A percentile compares a stretch with the other conserved stretches of the same genome.
phyloP scores from a whole-genome alignment of 2,797 vertebrate species.

The Podarcis lilfordi region DNA sequence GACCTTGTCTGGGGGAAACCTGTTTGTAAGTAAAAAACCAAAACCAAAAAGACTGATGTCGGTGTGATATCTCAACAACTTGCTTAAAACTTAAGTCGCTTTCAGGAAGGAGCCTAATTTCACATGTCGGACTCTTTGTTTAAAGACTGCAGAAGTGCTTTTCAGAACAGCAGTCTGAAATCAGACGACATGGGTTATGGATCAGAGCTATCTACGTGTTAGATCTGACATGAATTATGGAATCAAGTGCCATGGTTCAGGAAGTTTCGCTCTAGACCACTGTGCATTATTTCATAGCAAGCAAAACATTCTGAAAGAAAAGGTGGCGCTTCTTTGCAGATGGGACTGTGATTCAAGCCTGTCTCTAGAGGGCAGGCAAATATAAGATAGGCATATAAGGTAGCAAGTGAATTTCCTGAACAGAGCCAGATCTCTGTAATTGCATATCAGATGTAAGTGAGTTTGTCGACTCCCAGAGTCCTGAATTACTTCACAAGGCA shows the following conservation, averaged over 20 bases:
- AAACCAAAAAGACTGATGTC: too few species aligned
- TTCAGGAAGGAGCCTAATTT: neutral
- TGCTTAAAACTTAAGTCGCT: too few species aligned
- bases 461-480: neutral
- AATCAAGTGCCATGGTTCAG: neutral
- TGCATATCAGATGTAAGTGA: neutral
- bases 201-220: too few species aligned
- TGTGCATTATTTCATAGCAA: neutral
- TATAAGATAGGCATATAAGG: neutral
- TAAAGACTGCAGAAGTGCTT: neutral
- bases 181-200: neutral
- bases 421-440: neutral
- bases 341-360: neutral
- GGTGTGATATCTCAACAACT: too few species aligned
- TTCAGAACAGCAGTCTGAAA: neutral
- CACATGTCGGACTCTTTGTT: neutral
- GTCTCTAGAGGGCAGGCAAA: conserved; percentile 22
- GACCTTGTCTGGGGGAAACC: too few species aligned
- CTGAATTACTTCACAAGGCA: neutral
- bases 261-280: neutral
- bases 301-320: neutral
- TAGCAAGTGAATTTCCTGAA: neutral
- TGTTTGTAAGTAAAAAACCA: too few species aligned
- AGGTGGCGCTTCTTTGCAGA: neutral
- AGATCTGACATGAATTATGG: neutral